Conservation (phyloP, 2,797 vertebrate genomes). For the Moxostoma hubbsi region DNA sequence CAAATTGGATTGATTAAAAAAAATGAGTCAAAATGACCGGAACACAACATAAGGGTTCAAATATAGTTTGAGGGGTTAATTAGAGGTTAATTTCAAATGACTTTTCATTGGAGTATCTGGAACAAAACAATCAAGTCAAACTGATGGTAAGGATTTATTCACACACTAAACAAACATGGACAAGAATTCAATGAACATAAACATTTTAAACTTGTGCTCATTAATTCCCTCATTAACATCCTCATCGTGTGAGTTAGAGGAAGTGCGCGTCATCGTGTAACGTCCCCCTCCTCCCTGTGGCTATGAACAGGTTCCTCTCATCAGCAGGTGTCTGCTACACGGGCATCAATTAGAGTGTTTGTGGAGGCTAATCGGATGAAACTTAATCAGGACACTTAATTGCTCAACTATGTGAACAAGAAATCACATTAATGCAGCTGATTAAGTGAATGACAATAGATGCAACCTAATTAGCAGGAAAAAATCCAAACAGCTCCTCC, state of each 20-base stretch:
- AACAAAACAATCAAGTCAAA: no score
- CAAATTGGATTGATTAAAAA: no score
- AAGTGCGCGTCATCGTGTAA: conserved; percentile 12
- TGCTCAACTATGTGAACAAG: conserved; percentile 91
- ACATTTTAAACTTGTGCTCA: conserved; percentile 1
- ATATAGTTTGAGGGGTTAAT: no score
- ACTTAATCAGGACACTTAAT: conserved; percentile 97
- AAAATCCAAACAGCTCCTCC: conserved; percentile 54
- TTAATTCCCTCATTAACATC: conserved; percentile 23
- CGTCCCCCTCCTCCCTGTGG: conserved; percentile 55
- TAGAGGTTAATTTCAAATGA: no score
- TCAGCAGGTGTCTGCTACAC: conserved; percentile 88
- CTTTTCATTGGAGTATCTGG: no score
- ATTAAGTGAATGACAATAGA: conserved; percentile 94
- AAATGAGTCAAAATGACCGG: no score
- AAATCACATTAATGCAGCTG: conserved; percentile 98
- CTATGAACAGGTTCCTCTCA: conserved; percentile 80
- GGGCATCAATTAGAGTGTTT: conserved; percentile 96
- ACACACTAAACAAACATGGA: not conserved
- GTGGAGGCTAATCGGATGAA: conserved; percentile 98
- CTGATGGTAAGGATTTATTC: no score
- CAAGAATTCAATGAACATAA: not conserved
- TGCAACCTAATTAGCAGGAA: conserved; percentile 86
- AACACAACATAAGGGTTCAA: no score
- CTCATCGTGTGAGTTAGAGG: conserved; percentile 24